Conservation (phyloP, 2,113 vertebrate species). For the Chaetops frenatus region DNA sequence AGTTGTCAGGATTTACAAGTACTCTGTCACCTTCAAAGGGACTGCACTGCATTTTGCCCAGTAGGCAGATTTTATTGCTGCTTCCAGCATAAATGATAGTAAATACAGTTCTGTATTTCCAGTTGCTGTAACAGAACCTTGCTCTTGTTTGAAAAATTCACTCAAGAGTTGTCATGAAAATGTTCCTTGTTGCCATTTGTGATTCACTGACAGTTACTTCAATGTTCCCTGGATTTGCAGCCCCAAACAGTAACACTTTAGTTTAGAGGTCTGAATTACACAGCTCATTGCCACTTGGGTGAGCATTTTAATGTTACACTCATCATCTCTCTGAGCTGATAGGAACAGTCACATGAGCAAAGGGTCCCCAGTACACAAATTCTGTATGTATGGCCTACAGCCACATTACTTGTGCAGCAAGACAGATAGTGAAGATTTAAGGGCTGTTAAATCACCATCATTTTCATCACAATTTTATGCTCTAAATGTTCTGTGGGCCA, state of each 20-base stretch:
- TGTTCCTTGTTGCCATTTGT: neutral
- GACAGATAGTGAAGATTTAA: neutral
- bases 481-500: neutral
- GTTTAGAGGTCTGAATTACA: neutral
- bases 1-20: neutral
- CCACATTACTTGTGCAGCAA: neutral
- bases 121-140: neutral
- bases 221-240: neutral
- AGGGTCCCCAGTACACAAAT: neutral
- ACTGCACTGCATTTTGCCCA: neutral
- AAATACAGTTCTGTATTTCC: constrained; percentile 4
- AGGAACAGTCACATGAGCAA: neutral
- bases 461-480: neutral
- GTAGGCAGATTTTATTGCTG: constrained; percentile 17
- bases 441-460: neutral
- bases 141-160: neutral
- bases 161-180: neutral
- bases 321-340: neutral
- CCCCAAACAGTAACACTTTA: neutral
- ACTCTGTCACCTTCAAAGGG: neutral
- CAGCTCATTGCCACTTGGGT: neutral
- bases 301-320: neutral
- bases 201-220: neutral
- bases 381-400: rapidly evolving
- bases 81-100: constrained; percentile 19